Conservation (phyloP, 23 tunicate genomes). For the Trididemnum miniatum region DNA sequence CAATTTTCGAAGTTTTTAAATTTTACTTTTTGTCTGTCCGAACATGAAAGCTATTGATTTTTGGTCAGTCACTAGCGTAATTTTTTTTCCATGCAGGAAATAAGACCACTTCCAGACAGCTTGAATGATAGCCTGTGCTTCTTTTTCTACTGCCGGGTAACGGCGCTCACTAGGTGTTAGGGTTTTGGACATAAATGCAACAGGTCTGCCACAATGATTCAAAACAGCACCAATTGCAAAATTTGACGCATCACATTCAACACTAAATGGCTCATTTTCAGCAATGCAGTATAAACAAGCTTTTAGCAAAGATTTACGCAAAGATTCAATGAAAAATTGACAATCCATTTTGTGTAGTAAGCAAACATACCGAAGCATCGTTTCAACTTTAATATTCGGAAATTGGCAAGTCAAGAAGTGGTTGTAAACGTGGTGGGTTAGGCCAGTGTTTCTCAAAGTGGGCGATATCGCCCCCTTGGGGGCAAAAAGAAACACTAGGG, state of each 20-base stretch:
- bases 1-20: conserved; percentile 21
- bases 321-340: conserved; percentile 9
- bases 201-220: conserved; percentile 23
- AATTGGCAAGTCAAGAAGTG: conserved; percentile 21
- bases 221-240: conserved; percentile 20
- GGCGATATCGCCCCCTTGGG: no score
- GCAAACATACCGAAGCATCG: conserved; percentile 36
- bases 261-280: conserved; percentile 2
- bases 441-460: no score
- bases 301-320: neutral
- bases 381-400: conserved; percentile 2
- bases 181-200: neutral
- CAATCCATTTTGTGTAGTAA: conserved; percentile 36
- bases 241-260: neutral
- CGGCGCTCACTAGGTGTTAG: conserved; percentile 7
- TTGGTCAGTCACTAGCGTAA: conserved; percentile 9
- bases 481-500: no score
- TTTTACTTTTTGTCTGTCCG: neutral
- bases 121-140: conserved; percentile 22
- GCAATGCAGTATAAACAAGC: conserved; percentile 7
- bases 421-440: conserved; percentile 30
- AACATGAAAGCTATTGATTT: conserved; percentile 28
- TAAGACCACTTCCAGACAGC: conserved; percentile 29
- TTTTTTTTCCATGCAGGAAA: neutral
- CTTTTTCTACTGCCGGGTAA: conserved; percentile 13